These are phyloP conservation scores for Lasioglossum pauxillum DNA, from an alignment of 2,888 invertebrate species.

Conservation along the genomic window DNA sequence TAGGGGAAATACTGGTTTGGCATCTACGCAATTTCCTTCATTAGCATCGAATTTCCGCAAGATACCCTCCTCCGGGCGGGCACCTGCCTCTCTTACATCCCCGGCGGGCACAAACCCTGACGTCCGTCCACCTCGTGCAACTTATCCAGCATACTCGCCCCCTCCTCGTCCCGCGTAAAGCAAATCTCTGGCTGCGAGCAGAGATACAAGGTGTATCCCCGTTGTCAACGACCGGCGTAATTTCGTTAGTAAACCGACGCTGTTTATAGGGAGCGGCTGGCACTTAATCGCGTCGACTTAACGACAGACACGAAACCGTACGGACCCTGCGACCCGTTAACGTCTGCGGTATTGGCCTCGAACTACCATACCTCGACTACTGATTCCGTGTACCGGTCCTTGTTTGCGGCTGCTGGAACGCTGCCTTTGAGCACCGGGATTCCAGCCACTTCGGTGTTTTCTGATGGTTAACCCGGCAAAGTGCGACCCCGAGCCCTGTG, in stretches of 20 bases:
- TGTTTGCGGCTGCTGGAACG: neutral
- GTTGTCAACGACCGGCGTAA: constrained; percentile 64
- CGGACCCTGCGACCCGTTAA: neutral
- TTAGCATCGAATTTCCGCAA: constrained; percentile 79
- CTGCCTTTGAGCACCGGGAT: neutral
- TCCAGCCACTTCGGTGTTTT: neutral
- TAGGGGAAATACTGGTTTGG: constrained; percentile 74
- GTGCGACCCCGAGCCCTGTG: neutral
- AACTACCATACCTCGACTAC: neutral
- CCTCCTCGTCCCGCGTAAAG: constrained; percentile 24
- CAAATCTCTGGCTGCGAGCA: constrained; percentile 64
- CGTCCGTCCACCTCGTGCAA: constrained; percentile 33
- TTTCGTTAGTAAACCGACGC: constrained; percentile 66
- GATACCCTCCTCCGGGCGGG: constrained; percentile 44
- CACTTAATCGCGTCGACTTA: constrained; percentile 6
- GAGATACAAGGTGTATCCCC: constrained; percentile 56
- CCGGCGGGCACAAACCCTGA: constrained; percentile 17
- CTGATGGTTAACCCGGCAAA: neutral
- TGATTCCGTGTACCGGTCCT: neutral
- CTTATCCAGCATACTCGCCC: constrained; percentile 23
- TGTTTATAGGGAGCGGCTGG: constrained; percentile 36
- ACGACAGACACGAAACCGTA: neutral
- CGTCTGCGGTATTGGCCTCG: constrained; percentile 1
- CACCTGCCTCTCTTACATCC: constrained; percentile 3
- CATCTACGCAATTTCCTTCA: constrained; percentile 79